Percentiles rank a stretch among this genome's conserved stretches.
Conservation (phyloP, 37 sponge, comb jelly and placozoan species). For the Mnemiopsis leidyi region DNA sequence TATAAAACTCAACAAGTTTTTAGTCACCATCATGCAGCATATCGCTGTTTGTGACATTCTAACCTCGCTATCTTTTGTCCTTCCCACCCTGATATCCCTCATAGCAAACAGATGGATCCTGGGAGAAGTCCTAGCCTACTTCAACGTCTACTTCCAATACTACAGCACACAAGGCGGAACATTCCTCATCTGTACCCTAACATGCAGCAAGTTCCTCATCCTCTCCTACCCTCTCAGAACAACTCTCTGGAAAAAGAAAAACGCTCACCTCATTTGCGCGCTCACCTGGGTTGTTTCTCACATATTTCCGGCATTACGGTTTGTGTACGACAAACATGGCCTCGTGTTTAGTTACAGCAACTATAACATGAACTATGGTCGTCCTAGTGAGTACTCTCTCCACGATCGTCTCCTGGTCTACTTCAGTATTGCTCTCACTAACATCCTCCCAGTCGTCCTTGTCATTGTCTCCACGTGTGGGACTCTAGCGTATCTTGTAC, state of each 20-base stretch:
- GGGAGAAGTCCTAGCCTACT: not conserved
- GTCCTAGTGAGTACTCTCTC: not conserved
- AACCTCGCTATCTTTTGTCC: not conserved
- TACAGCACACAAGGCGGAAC: not conserved
- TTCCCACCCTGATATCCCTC: not conserved
- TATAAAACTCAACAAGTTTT: not conserved
- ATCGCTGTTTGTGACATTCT: not conserved
- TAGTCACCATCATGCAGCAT: not conserved
- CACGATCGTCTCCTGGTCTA: not conserved
- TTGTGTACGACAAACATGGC: not conserved
- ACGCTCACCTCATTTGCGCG: not conserved
- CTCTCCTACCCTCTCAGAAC: not conserved
- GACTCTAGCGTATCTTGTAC: not conserved
- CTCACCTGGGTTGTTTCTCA: not conserved
- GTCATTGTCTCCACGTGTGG: not conserved
- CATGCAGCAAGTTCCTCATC: not conserved
- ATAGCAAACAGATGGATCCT: slow-evolving; percentile 7
- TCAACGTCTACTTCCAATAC: not conserved
- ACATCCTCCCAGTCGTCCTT: not conserved
- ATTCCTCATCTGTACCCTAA: not conserved
- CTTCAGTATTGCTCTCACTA: not conserved
- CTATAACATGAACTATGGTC: slow-evolving; percentile 24
- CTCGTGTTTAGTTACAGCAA: not conserved
- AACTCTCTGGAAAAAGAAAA: not conserved
- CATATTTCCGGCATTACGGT: not conserved